A percentile compares a stretch with the other conserved stretches of the same genome.
Conservation (phyloP, 64 coral and sea anemone species). For the Hydrozoanthus tunicans region DNA sequence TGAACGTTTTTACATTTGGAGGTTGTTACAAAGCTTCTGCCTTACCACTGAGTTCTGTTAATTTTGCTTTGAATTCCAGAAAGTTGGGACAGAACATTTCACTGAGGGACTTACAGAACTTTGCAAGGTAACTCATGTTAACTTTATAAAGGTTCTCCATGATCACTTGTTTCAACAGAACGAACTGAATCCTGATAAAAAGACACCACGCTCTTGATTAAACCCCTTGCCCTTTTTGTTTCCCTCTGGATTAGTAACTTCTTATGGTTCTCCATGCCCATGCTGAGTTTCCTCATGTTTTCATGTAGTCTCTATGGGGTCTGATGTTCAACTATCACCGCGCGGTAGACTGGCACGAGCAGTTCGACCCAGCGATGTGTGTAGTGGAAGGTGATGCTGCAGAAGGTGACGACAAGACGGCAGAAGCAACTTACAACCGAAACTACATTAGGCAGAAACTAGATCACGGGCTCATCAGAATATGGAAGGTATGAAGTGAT, state of each 20-base stretch:
- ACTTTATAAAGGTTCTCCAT: background rate
- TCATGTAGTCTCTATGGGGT: constrained; percentile 76
- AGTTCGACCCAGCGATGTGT: constrained; percentile 92
- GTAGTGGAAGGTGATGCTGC: constrained; percentile 44
- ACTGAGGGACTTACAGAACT: constrained; percentile 87
- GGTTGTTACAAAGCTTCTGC: background rate
- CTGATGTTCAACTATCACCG: constrained; percentile 95
- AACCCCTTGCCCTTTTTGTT: too few species aligned
- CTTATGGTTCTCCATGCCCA: too few species aligned
- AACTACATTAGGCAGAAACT: constrained; percentile 98
- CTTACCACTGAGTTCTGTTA: background rate
- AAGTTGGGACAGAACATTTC: constrained; percentile 77
- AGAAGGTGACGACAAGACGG: constrained; percentile 74
- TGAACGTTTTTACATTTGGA: background rate
- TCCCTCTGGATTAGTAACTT: background rate
- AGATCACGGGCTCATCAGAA: constrained; percentile 91
- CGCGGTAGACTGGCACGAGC: constrained; percentile 93
- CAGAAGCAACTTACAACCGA: constrained; percentile 88
- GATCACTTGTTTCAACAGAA: too few species aligned
- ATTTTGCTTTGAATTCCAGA: constrained; percentile 60
- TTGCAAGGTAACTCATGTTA: constrained; percentile 72
- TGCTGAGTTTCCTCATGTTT: background rate
- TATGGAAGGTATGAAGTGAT: constrained; percentile 88
- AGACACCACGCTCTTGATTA: too few species aligned
- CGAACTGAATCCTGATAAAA: too few species aligned